These are phyloP conservation scores for Lasius platythorax DNA, from an alignment of 2,888 invertebrate genomes.

Conservation along the genomic window DNA sequence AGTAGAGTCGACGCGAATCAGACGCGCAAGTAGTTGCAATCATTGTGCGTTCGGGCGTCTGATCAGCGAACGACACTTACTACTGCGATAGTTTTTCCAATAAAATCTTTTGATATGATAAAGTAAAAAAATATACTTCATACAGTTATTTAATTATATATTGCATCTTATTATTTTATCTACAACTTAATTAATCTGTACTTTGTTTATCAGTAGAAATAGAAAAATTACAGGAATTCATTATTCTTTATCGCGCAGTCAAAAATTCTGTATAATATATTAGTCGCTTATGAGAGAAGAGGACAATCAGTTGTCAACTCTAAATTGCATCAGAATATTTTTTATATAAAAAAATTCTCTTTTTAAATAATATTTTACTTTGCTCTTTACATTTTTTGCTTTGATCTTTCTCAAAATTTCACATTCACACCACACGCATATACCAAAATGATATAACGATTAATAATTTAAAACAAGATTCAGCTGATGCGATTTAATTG, in stretches of 20 bases:
- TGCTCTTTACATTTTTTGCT: neutral
- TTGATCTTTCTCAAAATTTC: neutral
- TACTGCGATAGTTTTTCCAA: neutral
- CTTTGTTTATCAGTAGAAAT: neutral
- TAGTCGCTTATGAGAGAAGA: neutral
- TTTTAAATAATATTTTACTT: neutral
- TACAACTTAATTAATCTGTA: neutral
- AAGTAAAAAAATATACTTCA: neutral
- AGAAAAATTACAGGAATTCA: neutral
- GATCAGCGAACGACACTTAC: neutral
- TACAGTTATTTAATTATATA: neutral
- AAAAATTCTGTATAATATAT: neutral
- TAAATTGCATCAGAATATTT: neutral
- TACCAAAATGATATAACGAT: neutral
- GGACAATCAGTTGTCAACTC: neutral
- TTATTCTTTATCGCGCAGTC: neutral
- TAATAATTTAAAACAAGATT: neutral
- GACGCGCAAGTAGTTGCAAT: conserved; percentile 3
- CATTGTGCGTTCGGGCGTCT: neutral
- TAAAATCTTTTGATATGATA: neutral
- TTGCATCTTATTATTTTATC: neutral
- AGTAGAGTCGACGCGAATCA: conserved; percentile 15
- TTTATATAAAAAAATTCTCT: neutral
- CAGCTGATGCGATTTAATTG: neutral
- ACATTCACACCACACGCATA: neutral